Conservation (phyloP, 2,797 vertebrate species). For the Acipenser ruthenus region DNA sequence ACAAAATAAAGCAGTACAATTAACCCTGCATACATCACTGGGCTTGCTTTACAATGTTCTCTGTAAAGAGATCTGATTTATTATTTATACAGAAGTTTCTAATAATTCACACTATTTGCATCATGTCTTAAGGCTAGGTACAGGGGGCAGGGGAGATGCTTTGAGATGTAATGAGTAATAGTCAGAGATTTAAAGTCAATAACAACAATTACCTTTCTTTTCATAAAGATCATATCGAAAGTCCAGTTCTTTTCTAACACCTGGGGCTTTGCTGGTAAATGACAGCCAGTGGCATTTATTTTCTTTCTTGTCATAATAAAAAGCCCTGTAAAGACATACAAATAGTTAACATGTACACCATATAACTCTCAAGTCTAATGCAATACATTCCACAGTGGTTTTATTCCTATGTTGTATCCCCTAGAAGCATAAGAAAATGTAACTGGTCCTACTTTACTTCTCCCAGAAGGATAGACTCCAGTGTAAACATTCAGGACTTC, state of each 20-base stretch:
- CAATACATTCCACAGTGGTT: too few species aligned
- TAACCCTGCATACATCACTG: too few species aligned
- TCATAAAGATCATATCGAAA: slow-evolving; percentile 86
- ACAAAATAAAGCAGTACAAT: too few species aligned
- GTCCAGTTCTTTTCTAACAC: slow-evolving; percentile 70
- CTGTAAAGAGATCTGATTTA: too few species aligned
- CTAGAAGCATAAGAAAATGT: too few species aligned
- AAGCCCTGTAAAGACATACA: slow-evolving; percentile 73
- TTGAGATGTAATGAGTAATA: slow-evolving; percentile 8
- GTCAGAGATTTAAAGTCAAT: slow-evolving; percentile 37
- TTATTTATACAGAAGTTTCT: too few species aligned
- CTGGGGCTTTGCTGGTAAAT: slow-evolving; percentile 79
- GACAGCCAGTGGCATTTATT: slow-evolving; percentile 93
- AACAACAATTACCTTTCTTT: slow-evolving; percentile 81
- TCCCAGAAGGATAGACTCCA: not conserved
- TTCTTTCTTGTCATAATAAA: slow-evolving; percentile 87
- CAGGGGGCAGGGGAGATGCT: not conserved
- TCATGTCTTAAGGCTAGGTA: not conserved
- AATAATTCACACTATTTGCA: too few species aligned
- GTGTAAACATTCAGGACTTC: not conserved
- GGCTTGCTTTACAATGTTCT: too few species aligned
- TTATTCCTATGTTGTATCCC: too few species aligned
- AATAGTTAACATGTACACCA: slow-evolving; percentile 17
- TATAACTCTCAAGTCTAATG: too few species aligned
- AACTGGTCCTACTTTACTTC: too few species aligned